Base-by-base conservation (phyloP, 2,888 invertebrate species). In the Boloria selene region DNA sequence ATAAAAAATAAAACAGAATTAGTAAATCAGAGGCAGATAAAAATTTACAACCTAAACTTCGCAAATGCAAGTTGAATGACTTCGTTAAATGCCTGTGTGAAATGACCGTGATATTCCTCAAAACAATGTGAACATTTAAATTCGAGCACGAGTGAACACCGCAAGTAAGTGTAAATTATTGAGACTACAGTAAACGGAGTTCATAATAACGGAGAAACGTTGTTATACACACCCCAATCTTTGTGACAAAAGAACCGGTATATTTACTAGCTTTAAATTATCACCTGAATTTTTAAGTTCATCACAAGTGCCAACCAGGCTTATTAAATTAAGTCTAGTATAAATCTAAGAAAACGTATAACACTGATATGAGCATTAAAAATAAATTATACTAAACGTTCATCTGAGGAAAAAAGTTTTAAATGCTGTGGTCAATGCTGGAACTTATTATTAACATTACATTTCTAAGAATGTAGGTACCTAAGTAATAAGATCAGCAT, bases 111-210 rank as follows among this genome's bases (percentile, higher is more conserved):
- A 73, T 73, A 72, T 72, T 77, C 74, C 75, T 74, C 72, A 76
- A 80, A 82, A 83, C 82, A 85, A 85, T 81, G 77, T 75, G 77
- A 73, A 72, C 72, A 74, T 76, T 73, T 71, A 73, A 74, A 75
- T 75, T 75, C 71, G 74, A 76, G 78, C 76, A 74, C 75, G 76
- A 74, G 75, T 75, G 69, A 78, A 73, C 75, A 75, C 73, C 76
- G 74, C 75, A 72, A 79, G 79, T 73, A 78, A 78, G 79, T 80
- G 79, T 81, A 78, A 80, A 83, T 83, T 79, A 77, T 76, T 72
- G 75, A 79, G 75, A 79, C 73, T 77, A 75, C 75, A 75, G 78
- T 75, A 77, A 79, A 76, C 76, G 70, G 73, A 74, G 73, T 75
- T 75, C 76, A 75, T 81, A 79, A 79, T 77, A 70, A 64, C 68